Evolutionary conservation across 1,140 invertebrate species (phyloP), one percentile per base, ranked within the genome.

Genomic region (Hylaeus anthracinus): DNA sequence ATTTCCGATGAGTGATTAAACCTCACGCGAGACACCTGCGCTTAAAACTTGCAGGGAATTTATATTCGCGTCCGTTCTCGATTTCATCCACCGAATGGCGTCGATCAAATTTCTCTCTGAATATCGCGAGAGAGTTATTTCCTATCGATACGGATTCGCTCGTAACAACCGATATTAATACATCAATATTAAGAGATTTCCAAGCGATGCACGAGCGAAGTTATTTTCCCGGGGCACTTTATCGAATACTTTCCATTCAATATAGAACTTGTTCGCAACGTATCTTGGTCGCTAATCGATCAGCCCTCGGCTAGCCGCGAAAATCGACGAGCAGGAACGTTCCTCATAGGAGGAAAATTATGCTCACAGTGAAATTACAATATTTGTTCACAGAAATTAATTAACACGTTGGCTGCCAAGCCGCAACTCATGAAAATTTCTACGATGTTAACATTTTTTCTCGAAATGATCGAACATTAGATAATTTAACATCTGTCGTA

Each of bases 321-420:
- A 72, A 5, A 26, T 26, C 26, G 26, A n/a, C 69, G 12, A 43
- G 51, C 39, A 15, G 53, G 78, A 81, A 81, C 72, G 72, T 84
- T 81, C 26, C 26, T 26, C 26, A 26, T 26, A 26, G 26, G 26
- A 26, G 26, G 26, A 26, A 26, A 26, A 26, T 26, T 26, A 26
- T 26, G 0, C 26, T 26, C 26, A 26, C 26, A 26, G 26, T 26
- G 26, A 26, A 26, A 26, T 26, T 26, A 26, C 26, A 26, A 26
- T 26, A 26, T 26, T 26, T 26, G 26, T 26, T 0, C 26, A 26
- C 26, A 26, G 26, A 26, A 26, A 26, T 26, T 26, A 26, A 26
- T 26, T 26, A 26, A 26, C 26, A 26, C 26, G 26, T 26, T 26
- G 26, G 26, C 26, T 26, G 26, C 26, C 26, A 26, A 26, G 26